Evolutionary conservation across 2,797 vertebrate genomes (phyloP).

Genomic region (Pantherophis alleghaniensis): DNA sequence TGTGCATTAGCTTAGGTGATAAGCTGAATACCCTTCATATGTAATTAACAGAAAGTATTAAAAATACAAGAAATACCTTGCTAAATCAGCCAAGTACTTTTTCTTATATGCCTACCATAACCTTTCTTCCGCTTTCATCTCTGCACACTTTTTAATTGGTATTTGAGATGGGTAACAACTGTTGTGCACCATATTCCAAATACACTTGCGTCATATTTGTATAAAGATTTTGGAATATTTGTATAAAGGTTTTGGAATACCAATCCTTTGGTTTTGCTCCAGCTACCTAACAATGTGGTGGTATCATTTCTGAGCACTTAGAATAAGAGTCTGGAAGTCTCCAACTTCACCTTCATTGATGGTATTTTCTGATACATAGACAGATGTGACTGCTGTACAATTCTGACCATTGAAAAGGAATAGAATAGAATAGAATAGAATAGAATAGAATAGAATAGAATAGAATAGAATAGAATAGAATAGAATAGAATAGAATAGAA

Average conservation of each 20-base stretch:
- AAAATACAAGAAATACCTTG: not conserved
- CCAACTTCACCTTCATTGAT: not conserved
- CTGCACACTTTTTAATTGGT: not conserved
- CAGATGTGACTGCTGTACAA: not conserved
- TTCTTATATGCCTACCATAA: not conserved
- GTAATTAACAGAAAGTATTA: constrained; percentile 18
- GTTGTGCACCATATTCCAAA: not conserved
- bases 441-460: no score
- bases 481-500: not conserved
- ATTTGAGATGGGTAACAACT: not conserved
- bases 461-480: not conserved
- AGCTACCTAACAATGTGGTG: not conserved
- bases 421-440: no score
- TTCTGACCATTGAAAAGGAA: not conserved
- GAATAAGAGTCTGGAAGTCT: not conserved
- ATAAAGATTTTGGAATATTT: not conserved
- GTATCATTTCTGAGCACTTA: not conserved
- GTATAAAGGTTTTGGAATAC: not conserved
- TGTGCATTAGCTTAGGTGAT: constrained; percentile 3
- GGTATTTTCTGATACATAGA: not conserved
- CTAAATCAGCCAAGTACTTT: not conserved
- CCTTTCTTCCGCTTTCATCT: not conserved
- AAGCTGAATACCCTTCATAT: constrained; percentile 23
- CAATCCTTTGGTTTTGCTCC: not conserved
- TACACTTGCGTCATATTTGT: not conserved